Evolutionary conservation across 2,113 vertebrate species (phyloP), one percentile per base, ranked within the genome.

Genomic region (Anarrhichthys ocellatus): DNA sequence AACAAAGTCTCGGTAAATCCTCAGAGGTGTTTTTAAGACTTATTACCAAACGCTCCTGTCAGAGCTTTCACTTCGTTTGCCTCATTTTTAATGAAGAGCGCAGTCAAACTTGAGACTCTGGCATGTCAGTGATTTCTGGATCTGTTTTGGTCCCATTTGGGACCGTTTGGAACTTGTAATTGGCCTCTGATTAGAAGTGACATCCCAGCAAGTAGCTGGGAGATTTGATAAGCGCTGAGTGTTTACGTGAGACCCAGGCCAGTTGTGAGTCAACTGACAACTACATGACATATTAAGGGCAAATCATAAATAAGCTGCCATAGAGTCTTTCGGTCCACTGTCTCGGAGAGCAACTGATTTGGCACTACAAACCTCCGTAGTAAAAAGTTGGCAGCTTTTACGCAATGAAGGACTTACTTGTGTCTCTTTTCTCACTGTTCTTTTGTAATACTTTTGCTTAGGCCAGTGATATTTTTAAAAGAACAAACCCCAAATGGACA

Each of bases 401-500:
- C 62, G 50, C 74, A 77, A 58, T 69, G 1, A 81, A n/a, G 61
- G 62, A 71, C 74, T 88, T 84, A 76, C 14, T 52, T 27, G 10
- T 63, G 42, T 17, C 42, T 82, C 42, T 62, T 44, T 24, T 13
- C 10, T 46, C 52, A 56, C 42, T 82, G 54, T 77, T 63, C n/a
- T 10, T 89, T 73, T 85, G 66, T 66, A 20, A 77, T 78, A 82
- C 50, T 87, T 92, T 71, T 90, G 73, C 86, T 80, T 44, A 84
- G 79, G 24, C 76, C 78, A 63, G 74, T 80, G 80, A 73, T 89
- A 83, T 84, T 90, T 89, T 87, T 65, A 73, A 90, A 83, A 87
- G 78, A 89, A 89, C 83, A 94, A 90, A 68, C 82, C 84, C 88
- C 86, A 87, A 92, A 93, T 80, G 84, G 84, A 85, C 88, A 79